Base-by-base conservation (phyloP, 2,888 invertebrate species). In the Geotrupes spiniger region DNA sequence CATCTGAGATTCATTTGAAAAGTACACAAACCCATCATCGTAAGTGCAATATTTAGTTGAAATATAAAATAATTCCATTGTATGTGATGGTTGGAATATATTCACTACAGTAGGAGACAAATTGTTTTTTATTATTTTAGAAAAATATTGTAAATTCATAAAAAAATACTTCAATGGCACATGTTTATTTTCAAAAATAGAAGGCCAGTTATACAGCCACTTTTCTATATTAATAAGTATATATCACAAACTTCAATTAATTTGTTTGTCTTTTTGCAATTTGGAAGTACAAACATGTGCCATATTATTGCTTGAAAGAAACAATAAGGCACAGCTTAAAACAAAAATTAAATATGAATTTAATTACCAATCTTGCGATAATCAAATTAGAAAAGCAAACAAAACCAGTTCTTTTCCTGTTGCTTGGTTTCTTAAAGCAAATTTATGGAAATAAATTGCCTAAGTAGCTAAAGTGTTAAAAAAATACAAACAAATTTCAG, bases 371-470 rank as follows among this genome's bases (percentile, higher is more conserved):
- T 5, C 11, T 25, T 17, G 21, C 21, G 16, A 42, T 28, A 36
- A 31, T 14, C 15, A 42, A 33, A 29, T 11, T 28, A 42, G 12
- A 14, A 31, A 29, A 16, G 28, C 15, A 31, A 4, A 31, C 14
- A 10, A 8, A 15, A 31, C 11, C 3, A 21, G 21, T 21, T 21
- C 3, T 21, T 21, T 21, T n/a, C n/a, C n/a, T n/a, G n/a, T n/a
- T n/a, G n/a, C n/a, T n/a, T n/a, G n/a, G n/a, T n/a, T n/a, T 61
- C 70, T 71, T 71, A 68, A 69, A 71, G 72, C 70, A 56, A 72
- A 71, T 72, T 67, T 72, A 71, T 67, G 54, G 60, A 44, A 49
- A 69, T 67, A 72, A 70, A 69, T 69, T 69, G 72, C 72, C 63
- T 68, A 72, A 72, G 72, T 66, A 65, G 67, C 66, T 63, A 64